These are phyloP conservation scores for Lepidochrysops patricia DNA, from an alignment of 2,888 invertebrate species.

Conservation along the genomic window DNA sequence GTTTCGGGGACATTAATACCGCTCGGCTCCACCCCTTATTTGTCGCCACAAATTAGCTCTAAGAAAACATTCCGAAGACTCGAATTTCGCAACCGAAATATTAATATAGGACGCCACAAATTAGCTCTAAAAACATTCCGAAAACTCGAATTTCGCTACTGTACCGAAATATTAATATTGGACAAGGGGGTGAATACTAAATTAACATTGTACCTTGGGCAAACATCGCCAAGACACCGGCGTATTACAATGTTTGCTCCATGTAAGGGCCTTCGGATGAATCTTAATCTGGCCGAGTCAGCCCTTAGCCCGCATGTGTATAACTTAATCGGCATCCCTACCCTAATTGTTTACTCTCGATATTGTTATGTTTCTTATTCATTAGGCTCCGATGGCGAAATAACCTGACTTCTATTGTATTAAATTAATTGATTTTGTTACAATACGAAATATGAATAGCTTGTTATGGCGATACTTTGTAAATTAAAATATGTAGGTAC, in stretches of 20 bases:
- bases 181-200: conserved; percentile 65
- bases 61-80: conserved; percentile 33
- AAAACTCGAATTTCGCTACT: conserved; percentile 21
- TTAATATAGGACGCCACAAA: conserved; percentile 66
- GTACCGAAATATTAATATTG: conserved; percentile 65
- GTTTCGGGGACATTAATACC: conserved; percentile 54
- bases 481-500: too few species aligned
- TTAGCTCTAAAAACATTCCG: too few species aligned
- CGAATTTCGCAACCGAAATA: conserved; percentile 43
- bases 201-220: conserved; percentile 70
- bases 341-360: conserved; percentile 71
- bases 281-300: conserved; percentile 71
- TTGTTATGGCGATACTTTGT: too few species aligned
- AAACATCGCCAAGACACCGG: conserved; percentile 68
- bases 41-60: conserved; percentile 62
- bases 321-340: conserved; percentile 70
- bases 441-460: too few species aligned
- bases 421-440: neutral
- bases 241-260: conserved; percentile 69
- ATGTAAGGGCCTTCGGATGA: conserved; percentile 69
- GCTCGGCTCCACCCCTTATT: conserved; percentile 57
- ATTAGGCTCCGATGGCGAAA: conserved; percentile 42
- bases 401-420: conserved; percentile 23
- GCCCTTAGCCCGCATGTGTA: conserved; percentile 70
- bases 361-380: conserved; percentile 45